Evolutionary conservation across 2,113 vertebrate species (phyloP).

Genomic region (Eolophus roseicapilla): DNA sequence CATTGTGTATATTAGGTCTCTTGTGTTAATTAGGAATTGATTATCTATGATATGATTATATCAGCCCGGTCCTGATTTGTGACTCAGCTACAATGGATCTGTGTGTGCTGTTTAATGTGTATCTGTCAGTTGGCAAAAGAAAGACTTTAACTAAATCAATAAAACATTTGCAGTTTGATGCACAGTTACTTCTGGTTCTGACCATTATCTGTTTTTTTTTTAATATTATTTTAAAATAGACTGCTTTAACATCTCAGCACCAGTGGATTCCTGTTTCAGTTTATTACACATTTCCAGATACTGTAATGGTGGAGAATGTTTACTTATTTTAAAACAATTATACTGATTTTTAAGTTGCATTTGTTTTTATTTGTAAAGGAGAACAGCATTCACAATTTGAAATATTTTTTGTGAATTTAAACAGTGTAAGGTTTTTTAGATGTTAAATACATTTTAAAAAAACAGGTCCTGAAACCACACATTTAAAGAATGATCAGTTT

Average conservation of each 20-base stretch:
- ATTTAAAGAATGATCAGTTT: neutral
- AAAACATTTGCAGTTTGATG: neutral
- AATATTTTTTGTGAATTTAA: neutral
- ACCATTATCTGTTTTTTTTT: constrained; percentile 16
- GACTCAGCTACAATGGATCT: neutral
- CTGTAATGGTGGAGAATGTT: neutral
- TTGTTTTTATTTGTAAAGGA: neutral
- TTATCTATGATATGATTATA: neutral
- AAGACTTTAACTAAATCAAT: neutral
- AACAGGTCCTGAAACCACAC: neutral
- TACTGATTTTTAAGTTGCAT: neutral
- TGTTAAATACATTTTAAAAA: neutral
- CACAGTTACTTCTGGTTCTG: constrained; percentile 15
- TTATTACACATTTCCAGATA: neutral
- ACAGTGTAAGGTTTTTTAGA: neutral
- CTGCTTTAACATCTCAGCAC: constrained; percentile 8
- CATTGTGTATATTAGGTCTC: neutral
- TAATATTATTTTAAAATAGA: constrained; percentile 33
- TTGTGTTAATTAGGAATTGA: neutral
- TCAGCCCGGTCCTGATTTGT: neutral
- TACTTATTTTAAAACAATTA: neutral
- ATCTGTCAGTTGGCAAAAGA: neutral
- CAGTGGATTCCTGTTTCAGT: neutral
- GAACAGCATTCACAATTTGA: neutral
- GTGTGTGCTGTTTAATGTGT: neutral